Base-by-base conservation (phyloP, 35 echinoderm and acorn worm genomes). In the Holothuria glaberrima region DNA sequence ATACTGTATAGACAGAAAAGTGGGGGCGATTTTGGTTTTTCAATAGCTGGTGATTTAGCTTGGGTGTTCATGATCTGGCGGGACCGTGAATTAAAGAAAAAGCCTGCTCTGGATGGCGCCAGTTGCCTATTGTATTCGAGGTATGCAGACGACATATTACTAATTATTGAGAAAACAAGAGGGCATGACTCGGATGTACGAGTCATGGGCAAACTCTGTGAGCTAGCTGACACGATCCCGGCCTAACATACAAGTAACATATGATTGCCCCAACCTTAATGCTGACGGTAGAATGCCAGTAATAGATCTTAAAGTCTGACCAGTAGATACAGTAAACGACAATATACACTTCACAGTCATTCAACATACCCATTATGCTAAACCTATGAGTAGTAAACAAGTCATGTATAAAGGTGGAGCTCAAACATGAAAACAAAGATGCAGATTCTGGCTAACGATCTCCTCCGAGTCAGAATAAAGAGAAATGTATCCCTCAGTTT, bases 261-360 rank as follows among this genome's bases (percentile, higher is more conserved):
- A 72, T 30, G 69, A 72, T 3, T 72, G 69, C 29, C 69, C 69
- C 69, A 72, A 27, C 3, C 69, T 72, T 72, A 0, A 72, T 72
- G 29, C 19, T 27, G 69, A 72, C 29, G 69, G 69, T 16, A 72
- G 69, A 30, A 72, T 72, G 69, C 69, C 69, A 72, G 69, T 72
- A 72, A 16, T 32, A 27, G 69, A 72, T 32, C 29, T n/a, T 14
- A 72, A 72, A 30, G 69, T 61, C n/a, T 61, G 58, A n/a, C 58
- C 58, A n/a, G n/a, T n/a, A n/a, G n/a, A n/a, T n/a, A n/a, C n/a
- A n/a, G n/a, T n/a, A n/a, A n/a, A n/a, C n/a, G n/a, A n/a, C n/a
- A n/a, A n/a, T n/a, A n/a, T n/a, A n/a, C n/a, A n/a, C 69, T 72
- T n/a, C 30, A 16, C 1, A n/a, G 22, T 27, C 29, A 72, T 72